A percentile compares a stretch with the other conserved stretches of the same genome.
Conservation (phyloP, 2,113 vertebrate genomes). For the Ceyx margarethae region DNA sequence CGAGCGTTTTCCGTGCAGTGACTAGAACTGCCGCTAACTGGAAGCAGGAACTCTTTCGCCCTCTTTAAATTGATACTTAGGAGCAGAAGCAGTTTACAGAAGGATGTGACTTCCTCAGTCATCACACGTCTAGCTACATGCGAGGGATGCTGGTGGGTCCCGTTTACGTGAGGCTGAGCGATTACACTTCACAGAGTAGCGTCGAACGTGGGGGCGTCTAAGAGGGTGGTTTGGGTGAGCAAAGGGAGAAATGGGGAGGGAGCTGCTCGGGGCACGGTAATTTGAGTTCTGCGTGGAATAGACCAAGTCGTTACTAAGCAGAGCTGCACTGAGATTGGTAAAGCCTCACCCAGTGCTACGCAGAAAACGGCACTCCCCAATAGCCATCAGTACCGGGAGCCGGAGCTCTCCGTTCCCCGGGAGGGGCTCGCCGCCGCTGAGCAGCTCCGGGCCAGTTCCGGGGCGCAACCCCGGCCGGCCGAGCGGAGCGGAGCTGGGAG, state of each 20-base stretch:
- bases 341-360: neutral
- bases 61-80: neutral
- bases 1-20: neutral
- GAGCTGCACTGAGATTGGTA: neutral
- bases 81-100: neutral
- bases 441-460: neutral
- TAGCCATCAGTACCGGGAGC: neutral
- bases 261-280: too few species aligned
- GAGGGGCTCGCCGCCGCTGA: neutral
- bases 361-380: accelerated
- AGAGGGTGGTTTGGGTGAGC: neutral
- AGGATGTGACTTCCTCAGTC: neutral
- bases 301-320: neutral
- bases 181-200: neutral
- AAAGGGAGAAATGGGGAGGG: accelerated
- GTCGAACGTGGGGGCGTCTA: accelerated
- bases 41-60: neutral
- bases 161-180: accelerated
- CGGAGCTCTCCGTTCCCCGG: neutral
- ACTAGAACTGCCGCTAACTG: neutral
- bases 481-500: neutral
- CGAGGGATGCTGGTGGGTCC: neutral
- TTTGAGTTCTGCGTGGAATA: too few species aligned
- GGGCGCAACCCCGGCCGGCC: neutral
- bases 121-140: accelerated